Conservation (phyloP, 1,140 invertebrate species). For the Telenomus remus region DNA sequence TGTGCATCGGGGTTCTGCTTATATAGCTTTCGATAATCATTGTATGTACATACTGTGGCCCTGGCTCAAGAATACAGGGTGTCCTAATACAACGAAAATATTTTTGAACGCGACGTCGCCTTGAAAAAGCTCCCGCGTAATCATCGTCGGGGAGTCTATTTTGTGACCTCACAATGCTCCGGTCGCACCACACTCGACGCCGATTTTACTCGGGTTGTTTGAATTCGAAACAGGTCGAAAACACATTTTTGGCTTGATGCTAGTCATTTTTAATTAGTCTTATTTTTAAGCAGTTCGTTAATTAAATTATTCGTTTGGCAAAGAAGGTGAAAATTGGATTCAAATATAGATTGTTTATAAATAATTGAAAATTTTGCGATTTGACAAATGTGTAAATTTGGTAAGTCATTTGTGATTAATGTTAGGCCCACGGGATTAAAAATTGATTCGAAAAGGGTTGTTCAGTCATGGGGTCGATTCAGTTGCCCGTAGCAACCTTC, state of each 20-base stretch:
- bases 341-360: no score
- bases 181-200: no score
- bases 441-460: conserved; percentile 27
- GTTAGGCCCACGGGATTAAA: conserved; percentile 12
- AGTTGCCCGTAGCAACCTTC: conserved; percentile 49
- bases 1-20: conserved; percentile 60
- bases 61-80: conserved; percentile 49
- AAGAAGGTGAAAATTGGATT: no score
- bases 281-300: no score
- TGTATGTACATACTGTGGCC: conserved; percentile 32
- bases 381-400: background rate
- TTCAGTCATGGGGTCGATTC: conserved; percentile 38
- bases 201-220: no score
- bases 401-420: conserved; percentile 10
- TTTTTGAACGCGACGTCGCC: conserved; percentile 38
- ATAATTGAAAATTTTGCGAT: no score
- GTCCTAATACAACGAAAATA: conserved; percentile 52
- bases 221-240: no score
- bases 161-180: background rate
- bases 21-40: conserved; percentile 60
- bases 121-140: conserved; percentile 31
- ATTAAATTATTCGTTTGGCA: no score
- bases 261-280: no score
- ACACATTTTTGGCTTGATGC: no score
- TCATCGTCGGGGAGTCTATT: conserved; percentile 23